phyloP scores from a whole-genome alignment of 2,113 vertebrate species.

The Smithornis capensis region DNA sequence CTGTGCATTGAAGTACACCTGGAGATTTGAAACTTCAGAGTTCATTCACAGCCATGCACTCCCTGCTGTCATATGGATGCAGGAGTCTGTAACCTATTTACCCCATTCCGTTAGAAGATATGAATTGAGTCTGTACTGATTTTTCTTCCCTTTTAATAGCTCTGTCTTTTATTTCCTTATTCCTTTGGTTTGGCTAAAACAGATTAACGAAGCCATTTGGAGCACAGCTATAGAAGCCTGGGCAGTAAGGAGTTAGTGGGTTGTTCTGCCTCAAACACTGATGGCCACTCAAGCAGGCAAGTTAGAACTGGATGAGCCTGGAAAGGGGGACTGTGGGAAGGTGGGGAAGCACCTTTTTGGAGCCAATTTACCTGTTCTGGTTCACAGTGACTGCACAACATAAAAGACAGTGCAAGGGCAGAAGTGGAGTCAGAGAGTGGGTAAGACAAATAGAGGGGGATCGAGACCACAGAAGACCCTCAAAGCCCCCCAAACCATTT shows the following conservation, averaged over 20 bases:
- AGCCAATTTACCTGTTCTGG: neutral
- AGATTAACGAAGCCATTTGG: neutral
- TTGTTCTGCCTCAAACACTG: neutral
- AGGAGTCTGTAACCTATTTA: neutral
- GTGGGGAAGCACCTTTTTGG: neutral
- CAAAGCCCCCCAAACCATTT: accelerated
- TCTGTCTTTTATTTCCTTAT: neutral
- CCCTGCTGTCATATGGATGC: neutral
- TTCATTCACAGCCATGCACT: neutral
- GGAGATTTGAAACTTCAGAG: neutral
- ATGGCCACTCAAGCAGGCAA: no score
- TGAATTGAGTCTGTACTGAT: neutral
- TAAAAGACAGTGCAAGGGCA: neutral
- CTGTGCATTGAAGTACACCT: neutral
- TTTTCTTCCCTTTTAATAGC: neutral
- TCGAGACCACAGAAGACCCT: neutral
- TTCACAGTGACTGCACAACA: neutral
- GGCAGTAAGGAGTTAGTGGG: neutral
- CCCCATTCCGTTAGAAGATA: neutral
- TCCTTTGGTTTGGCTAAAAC: neutral
- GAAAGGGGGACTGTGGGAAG: no score
- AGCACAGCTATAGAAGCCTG: neutral
- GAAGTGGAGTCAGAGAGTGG: neutral
- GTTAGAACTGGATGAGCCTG: neutral
- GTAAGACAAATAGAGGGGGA: neutral